Base-by-base conservation (phyloP, 2,888 invertebrate genomes). In the Napeogenes sylphis region DNA sequence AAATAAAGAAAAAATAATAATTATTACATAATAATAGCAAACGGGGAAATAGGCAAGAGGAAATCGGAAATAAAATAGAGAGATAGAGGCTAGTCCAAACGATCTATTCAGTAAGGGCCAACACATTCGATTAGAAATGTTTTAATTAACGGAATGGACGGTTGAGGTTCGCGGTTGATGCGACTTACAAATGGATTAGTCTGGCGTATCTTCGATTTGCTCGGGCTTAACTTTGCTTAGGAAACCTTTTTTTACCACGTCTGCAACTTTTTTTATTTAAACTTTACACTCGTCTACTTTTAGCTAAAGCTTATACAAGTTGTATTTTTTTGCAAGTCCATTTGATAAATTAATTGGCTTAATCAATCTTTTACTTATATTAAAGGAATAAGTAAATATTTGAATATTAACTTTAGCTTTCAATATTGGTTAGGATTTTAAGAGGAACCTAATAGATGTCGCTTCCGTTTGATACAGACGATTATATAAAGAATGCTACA, bases 131-230 rank as follows among this genome's bases (percentile, higher is more conserved):
- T 73, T 69, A 70, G 75, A 73, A 77, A 78, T 78, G 79, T 79
- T 85, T 87, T 88, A 87, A 89, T 89, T 87, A 89, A 85, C 83
- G 78, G 78, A 85, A 85, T 87, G 87, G 84, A 75, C 67, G 75
- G 68, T 62, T 67, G 64, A 70, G 66, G 67, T 71, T 73, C 72
- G 60, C 35, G 55, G 58, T 35, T 58, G 75, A 68, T 47, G 38
- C 59, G 61, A 58, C 64, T 60, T 66, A 58, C 75, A 87, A 88
- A 87, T 87, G 85, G 87, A 88, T 87, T 88, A 83, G 84, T 82
- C 78, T 80, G 78, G 74, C 73, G 77, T 77, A 78, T 72, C 78
- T 81, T 78, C 77, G 79, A 79, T 81, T 80, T 79, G 78, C 76
- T 80, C 75, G 59, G 66, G 59, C 65, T 46, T 54, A 30, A 51